Percentiles rank a stretch among this genome's conserved stretches.
phyloP scores from a whole-genome alignment of 1,140 invertebrate genomes.

The Ephestia elutella region DNA sequence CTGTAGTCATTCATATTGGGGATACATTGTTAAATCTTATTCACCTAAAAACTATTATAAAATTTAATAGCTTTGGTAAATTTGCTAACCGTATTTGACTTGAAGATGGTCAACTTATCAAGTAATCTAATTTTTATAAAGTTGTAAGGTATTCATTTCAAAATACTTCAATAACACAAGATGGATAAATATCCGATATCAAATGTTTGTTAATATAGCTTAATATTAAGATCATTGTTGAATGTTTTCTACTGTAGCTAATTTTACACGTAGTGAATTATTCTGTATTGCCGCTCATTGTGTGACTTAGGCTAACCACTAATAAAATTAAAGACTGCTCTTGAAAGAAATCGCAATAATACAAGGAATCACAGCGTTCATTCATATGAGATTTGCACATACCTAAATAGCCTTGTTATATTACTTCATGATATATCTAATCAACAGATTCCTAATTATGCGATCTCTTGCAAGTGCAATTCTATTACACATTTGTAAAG shows the following conservation, averaged over 20 bases:
- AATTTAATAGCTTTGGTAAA: too few relatives aligned
- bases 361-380: too few relatives aligned
- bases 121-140: not conserved
- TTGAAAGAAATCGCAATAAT: not conserved
- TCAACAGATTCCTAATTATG: not conserved
- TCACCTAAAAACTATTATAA: too few relatives aligned
- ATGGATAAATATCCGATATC: constrained; percentile 8
- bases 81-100: too few relatives aligned
- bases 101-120: not conserved
- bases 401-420: too few relatives aligned
- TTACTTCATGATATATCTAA: too few relatives aligned
- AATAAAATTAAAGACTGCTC: not conserved
- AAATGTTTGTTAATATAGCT: constrained; percentile 19
- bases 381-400: too few relatives aligned
- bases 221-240: constrained; percentile 25
- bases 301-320: not conserved
- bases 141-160: not conserved
- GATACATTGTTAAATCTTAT: too few relatives aligned
- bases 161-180: not conserved
- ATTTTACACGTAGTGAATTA: constrained; percentile 42
- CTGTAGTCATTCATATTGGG: too few relatives aligned
- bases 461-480: not conserved
- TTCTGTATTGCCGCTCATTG: not conserved
- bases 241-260: constrained; percentile 38
- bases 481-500: too few relatives aligned